Conservation (phyloP, 2,888 invertebrate species). For the Caradrina clavipalpis region DNA sequence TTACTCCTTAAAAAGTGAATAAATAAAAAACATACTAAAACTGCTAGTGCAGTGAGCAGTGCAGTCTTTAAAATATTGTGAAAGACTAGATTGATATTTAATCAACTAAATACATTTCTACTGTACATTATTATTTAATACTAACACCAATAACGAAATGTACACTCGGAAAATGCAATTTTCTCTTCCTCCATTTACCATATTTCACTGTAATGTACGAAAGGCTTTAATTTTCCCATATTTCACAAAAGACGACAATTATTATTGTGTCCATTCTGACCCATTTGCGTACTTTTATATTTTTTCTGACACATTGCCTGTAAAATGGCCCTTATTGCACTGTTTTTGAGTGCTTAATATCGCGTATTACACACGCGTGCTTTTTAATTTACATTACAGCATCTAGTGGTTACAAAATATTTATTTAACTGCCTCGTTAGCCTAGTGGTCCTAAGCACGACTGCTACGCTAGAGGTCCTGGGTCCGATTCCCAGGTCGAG, state of each 20-base stretch:
- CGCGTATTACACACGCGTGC: no score
- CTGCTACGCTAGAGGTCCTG: no score
- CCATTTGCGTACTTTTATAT: not conserved
- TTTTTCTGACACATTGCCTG: not conserved
- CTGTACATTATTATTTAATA: not conserved
- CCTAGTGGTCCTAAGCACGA: no score
- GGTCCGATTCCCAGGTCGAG: no score
- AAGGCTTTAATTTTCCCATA: slow-evolving; percentile 23
- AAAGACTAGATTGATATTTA: no score
- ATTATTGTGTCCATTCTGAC: slow-evolving; percentile 18
- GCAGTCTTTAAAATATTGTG: not conserved
- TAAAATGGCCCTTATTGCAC: not conserved
- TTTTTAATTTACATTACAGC: no score
- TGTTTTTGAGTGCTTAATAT: not conserved
- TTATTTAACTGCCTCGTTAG: no score
- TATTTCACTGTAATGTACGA: slow-evolving; percentile 25
- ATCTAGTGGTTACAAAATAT: no score
- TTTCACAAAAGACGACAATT: slow-evolving; percentile 27
- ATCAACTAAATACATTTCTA: no score
- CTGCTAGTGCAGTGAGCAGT: no score
- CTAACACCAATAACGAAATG: not conserved
- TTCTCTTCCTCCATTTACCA: not conserved
- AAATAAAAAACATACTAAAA: not conserved
- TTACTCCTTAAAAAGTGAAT: no score
- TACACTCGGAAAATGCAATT: slow-evolving; percentile 16